These are phyloP conservation scores for Meloidogyne floridensis DNA, from an alignment of 1,140 invertebrate species.

Conservation along the genomic window DNA sequence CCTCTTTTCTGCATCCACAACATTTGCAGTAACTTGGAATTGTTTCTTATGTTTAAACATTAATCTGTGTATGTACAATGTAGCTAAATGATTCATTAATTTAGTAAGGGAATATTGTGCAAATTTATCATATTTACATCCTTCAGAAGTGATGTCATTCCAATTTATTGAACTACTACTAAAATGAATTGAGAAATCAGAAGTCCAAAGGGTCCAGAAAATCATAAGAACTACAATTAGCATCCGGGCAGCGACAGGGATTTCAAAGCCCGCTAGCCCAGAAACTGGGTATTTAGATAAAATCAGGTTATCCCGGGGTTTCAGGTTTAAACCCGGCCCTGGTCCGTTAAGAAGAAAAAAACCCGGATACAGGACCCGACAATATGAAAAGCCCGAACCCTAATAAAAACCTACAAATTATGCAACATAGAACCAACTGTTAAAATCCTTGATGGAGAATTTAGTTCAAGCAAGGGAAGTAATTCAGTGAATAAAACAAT, in stretches of 20 bases:
- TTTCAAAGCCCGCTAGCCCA: too few relatives aligned
- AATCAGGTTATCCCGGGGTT: too few relatives aligned
- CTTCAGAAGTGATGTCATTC: slow-evolving; percentile 43
- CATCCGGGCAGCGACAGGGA: too few relatives aligned
- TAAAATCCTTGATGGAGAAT: slow-evolving; percentile 47
- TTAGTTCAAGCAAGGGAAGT: slow-evolving; percentile 45
- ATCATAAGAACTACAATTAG: too few relatives aligned
- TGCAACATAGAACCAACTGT: slow-evolving; percentile 54
- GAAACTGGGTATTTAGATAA: too few relatives aligned
- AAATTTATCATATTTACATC: slow-evolving; percentile 46
- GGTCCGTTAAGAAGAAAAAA: background rate
- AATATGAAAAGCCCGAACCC: background rate
- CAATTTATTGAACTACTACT: slow-evolving; percentile 44
- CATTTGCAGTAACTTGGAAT: slow-evolving; percentile 49
- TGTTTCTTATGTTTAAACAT: slow-evolving; percentile 48
- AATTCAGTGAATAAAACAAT: slow-evolving; percentile 42
- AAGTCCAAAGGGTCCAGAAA: background rate
- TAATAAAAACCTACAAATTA: slow-evolving; percentile 29
- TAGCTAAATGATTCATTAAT: slow-evolving; percentile 54
- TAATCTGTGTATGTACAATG: slow-evolving; percentile 47
- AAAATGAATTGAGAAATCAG: background rate
- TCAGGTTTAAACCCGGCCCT: slow-evolving; percentile 34
- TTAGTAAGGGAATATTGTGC: slow-evolving; percentile 51
- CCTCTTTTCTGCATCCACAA: slow-evolving; percentile 48
- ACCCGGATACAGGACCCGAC: too few relatives aligned